Base-by-base conservation (phyloP, 2,113 vertebrate genomes). In the Antennarius striatus region DNA sequence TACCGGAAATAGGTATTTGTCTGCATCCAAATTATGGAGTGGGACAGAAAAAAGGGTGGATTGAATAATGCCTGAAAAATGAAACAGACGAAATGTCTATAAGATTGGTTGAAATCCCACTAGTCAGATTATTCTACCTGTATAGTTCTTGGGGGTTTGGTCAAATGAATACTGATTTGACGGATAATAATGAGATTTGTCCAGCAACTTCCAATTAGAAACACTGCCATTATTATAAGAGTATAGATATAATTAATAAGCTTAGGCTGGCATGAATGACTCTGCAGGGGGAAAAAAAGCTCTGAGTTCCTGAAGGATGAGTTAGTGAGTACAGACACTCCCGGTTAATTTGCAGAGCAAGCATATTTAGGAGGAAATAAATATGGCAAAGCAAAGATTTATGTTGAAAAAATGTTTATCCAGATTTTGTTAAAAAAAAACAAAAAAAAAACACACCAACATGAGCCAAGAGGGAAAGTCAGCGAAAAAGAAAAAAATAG, bases 161-260 rank as follows among this genome's bases (percentile, higher is more conserved):
- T 82, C 72, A 83, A 82, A 84, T 82, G 73, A 82, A 83, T 86
- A 80, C 83, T 78, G 17, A 80, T 67, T 81, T 80, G 58, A 80
- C 71, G 75, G 77, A 86, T 86, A 84, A 88, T 87, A 86, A 84
- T 68, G 46, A 87, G 68, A 83, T 67, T 48, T 65, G 58, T 79
- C 79, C 58, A 72, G 57, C 80, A 75, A 66, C 58, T 81, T 84
- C 75, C 72, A 62, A 46, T 72, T 77, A 17, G 46, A 73, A 73
- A 46, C 66, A 56, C 13, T 54, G 45, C 30, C 47, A 63, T 86
- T 81, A 88, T 84, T 73, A 75, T 40, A 73, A 65, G 83, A 84
- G 68, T 64, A 77, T 56, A 78, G 59, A 75, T 71, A 74, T 67
- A 79, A 87, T 85, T 72, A 82, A 79, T 79, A 80, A 74, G 52